Conservation (phyloP, 2,797 vertebrate species). For the Octomys mimax region DNA sequence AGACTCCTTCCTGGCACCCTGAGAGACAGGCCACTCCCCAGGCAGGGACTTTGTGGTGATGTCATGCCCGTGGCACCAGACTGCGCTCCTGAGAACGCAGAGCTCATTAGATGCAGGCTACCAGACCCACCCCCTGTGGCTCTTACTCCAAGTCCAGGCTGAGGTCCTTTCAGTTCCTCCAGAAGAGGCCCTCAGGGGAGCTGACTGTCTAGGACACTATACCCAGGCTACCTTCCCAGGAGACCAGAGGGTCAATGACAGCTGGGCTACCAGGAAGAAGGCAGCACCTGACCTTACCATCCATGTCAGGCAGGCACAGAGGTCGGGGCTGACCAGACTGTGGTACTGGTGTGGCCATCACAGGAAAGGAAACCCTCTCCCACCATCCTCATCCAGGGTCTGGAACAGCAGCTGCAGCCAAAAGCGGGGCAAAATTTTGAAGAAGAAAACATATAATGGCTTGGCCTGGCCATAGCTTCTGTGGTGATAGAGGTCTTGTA, state of each 20-base stretch:
- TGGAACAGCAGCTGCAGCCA: neutral
- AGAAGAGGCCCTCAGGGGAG: neutral
- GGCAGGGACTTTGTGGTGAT: neutral
- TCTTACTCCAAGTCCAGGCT: neutral
- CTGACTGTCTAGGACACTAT: neutral
- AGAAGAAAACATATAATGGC: neutral
- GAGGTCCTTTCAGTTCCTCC: neutral
- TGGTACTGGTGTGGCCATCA: neutral
- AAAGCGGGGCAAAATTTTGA: neutral
- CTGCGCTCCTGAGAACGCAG: neutral
- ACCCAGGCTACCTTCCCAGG: neutral
- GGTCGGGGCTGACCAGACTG: neutral
- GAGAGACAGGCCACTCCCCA: neutral
- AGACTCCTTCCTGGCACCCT: conserved; percentile 46
- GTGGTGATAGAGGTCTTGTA: neutral
- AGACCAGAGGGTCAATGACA: neutral
- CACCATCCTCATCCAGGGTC: neutral
- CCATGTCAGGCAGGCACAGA: neutral
- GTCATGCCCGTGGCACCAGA: neutral
- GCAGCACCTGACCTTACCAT: neutral
- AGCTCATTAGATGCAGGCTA: neutral
- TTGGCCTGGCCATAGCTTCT: neutral
- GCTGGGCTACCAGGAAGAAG: neutral
- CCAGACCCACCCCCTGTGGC: neutral
- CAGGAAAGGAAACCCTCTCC: neutral